A percentile compares a stretch with the other conserved stretches of the same genome.
phyloP scores from a whole-genome alignment of 2,113 vertebrate genomes.

The Anhinga anhinga region DNA sequence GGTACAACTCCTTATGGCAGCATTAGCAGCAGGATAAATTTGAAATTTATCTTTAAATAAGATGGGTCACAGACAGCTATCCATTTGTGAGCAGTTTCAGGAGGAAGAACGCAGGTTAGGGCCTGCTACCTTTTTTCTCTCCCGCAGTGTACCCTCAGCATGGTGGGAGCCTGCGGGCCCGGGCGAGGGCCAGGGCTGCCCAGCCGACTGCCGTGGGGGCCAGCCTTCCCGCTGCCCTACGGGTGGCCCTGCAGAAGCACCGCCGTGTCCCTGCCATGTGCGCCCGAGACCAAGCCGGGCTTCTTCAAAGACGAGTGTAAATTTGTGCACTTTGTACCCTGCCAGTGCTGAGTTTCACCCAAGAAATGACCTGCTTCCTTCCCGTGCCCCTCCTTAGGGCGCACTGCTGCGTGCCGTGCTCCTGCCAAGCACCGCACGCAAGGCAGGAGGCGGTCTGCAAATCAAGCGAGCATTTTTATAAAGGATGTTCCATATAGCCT shows the following conservation, averaged over 20 bases:
- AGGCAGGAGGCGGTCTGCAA: background rate
- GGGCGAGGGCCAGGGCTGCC: too few relatives aligned
- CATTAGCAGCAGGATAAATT: background rate
- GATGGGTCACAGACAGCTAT: accelerated
- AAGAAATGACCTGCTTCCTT: background rate
- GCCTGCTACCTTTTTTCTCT: too few relatives aligned
- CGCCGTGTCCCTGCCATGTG: too few relatives aligned
- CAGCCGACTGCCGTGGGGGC: too few relatives aligned
- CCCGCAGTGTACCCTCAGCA: too few relatives aligned
- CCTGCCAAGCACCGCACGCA: too few relatives aligned
- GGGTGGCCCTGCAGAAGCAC: too few relatives aligned
- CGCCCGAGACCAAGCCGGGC: accelerated
- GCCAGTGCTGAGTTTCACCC: background rate
- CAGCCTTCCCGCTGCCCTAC: too few relatives aligned
- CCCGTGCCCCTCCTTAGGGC: too few relatives aligned
- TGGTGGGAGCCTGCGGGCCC: too few relatives aligned
- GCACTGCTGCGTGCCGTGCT: accelerated
- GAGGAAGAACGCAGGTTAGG: background rate
- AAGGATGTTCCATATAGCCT: background rate
- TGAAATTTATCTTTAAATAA: background rate
- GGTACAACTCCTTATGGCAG: background rate
- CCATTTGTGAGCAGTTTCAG: background rate
- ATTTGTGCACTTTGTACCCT: background rate
- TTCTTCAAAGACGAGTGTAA: background rate
- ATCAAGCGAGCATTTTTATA: background rate